Conservation (phyloP, 2,113 vertebrate species). For the Sisor rabdophorus region DNA sequence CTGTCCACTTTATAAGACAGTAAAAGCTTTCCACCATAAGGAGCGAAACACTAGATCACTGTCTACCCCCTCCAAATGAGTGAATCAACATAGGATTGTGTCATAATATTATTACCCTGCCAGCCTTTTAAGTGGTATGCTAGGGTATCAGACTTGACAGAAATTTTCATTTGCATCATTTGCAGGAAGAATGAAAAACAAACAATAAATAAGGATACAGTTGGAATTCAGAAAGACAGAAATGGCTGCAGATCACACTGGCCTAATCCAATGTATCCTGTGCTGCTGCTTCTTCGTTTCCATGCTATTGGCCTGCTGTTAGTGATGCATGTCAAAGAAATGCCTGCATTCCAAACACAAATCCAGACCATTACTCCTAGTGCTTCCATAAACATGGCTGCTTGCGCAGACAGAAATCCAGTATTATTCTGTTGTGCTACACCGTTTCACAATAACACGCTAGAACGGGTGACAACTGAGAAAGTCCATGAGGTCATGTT, state of each 20-base stretch:
- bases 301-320: conserved; percentile 21
- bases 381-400: conserved; percentile 37
- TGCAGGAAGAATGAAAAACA: neutral
- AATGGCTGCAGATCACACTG: neutral
- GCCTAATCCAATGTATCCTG: conserved; percentile 27
- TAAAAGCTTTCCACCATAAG: neutral
- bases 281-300: conserved; percentile 18
- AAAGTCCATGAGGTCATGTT: conserved; percentile 38
- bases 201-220: neutral
- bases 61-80: neutral
- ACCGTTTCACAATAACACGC: conserved; percentile 18
- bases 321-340: conserved; percentile 23
- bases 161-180: neutral
- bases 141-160: neutral
- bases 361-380: conserved; percentile 36
- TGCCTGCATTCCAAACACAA: conserved; percentile 40
- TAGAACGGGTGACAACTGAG: conserved; percentile 12
- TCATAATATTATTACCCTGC: neutral
- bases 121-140: neutral
- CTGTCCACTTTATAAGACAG: neutral
- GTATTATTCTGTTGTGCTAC: conserved; percentile 38
- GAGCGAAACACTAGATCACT: neutral
- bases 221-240: conserved; percentile 5
- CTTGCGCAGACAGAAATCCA: conserved; percentile 40
- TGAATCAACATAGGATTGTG: neutral